These are phyloP conservation scores for Hydrophis major DNA, from an alignment of 2,797 vertebrate species.

Conservation along the genomic window DNA sequence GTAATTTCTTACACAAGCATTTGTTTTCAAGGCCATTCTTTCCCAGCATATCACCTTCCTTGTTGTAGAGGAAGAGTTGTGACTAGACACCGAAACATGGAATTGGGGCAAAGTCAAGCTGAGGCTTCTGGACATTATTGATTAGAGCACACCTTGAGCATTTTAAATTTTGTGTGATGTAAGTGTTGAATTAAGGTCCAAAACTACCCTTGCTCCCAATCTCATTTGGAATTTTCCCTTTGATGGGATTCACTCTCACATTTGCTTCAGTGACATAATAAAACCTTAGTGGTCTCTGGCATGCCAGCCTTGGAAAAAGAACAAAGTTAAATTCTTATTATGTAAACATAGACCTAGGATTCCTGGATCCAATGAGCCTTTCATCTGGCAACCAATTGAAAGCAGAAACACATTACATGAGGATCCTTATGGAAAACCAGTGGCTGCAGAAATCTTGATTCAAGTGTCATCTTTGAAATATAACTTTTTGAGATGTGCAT, in stretches of 20 bases:
- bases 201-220: neutral
- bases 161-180: neutral
- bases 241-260: neutral
- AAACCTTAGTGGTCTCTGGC: constrained; percentile 1
- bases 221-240: neutral
- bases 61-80: constrained; percentile 75
- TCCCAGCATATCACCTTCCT: constrained; percentile 64
- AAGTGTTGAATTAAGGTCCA: neutral
- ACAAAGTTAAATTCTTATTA: neutral
- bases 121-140: constrained; percentile 13
- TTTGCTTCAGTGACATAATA: neutral
- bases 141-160: neutral
- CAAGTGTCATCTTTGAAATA: constrained; percentile 2
- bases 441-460: constrained; percentile 5
- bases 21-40: constrained; percentile 29
- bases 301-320: neutral
- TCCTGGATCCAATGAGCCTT: neutral
- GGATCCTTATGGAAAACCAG: neutral
- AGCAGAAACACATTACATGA: neutral
- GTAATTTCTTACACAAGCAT: constrained; percentile 32
- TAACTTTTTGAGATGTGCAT: neutral
- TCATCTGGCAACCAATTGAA: neutral
- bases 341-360: neutral
- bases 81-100: neutral
- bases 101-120: constrained; percentile 24